These are phyloP conservation scores for Heterotilapia buettikoferi DNA, from an alignment of 2,113 vertebrate genomes.

Conservation along the genomic window DNA sequence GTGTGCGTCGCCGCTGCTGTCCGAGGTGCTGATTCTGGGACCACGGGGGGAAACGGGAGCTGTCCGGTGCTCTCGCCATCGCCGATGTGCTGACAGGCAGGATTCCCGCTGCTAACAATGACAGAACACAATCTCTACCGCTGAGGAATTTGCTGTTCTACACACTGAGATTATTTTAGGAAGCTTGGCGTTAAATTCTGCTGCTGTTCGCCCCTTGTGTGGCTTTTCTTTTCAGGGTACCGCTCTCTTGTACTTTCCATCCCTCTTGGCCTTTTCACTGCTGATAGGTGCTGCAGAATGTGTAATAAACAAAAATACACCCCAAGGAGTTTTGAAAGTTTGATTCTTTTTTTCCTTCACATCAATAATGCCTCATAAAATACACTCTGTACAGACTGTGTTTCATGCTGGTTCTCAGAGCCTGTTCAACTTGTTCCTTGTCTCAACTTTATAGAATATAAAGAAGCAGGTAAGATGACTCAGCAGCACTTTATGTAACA, in stretches of 20 bases:
- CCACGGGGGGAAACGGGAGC: background rate
- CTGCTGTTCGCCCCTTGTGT: background rate
- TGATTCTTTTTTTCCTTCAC: background rate
- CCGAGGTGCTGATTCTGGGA: conserved; percentile 4
- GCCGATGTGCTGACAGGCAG: background rate
- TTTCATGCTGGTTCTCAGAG: background rate
- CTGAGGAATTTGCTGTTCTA: background rate
- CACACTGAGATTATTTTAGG: background rate
- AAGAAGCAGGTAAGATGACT: background rate
- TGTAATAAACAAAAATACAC: background rate
- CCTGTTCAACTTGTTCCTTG: background rate
- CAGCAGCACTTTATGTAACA: background rate
- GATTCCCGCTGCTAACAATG: conserved; percentile 27
- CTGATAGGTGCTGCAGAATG: background rate
- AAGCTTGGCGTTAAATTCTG: background rate
- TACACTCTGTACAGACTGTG: background rate
- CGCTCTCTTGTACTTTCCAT: background rate
- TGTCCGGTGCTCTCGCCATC: background rate
- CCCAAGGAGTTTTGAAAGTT: background rate
- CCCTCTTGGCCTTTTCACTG: background rate
- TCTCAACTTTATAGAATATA: background rate
- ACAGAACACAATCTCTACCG: background rate
- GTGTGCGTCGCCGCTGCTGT: background rate
- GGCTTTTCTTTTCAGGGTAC: background rate
- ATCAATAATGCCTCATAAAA: background rate